Evolutionary conservation across 2,888 invertebrate genomes (phyloP), one percentile per base, ranked within the genome.

Genomic region (Cosmia pyralina): DNA sequence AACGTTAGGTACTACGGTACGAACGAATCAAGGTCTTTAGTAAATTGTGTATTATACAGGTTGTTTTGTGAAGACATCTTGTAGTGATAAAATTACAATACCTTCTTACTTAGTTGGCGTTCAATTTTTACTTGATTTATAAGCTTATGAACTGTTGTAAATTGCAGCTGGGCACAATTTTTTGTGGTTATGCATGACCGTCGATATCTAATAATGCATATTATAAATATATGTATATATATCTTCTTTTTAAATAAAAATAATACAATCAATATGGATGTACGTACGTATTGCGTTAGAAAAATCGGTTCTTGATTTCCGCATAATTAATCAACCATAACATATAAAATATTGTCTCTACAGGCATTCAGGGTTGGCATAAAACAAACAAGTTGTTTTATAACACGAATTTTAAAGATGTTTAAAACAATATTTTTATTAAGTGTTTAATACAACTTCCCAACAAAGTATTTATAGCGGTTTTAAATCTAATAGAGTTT

Each of bases 21-120:
- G 38, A 11, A 62, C 22, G 48, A 52, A 53, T 71, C 63, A 77
- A 71, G 52, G 58, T 10, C 46, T 71, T 48, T 22, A 48, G 19
- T 59, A 22, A 64, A 28, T 58, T n/a, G 4, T 38, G 6, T 38
- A 38, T 7, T 59, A 77, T 53, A 77, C 48, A 60, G 72, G 34
- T 71, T 44, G 1, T 34, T 55, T 75, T 44, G 13, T 22, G 1
- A 17, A 57, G 1, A 50, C 4, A 19, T 34, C 13, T 19, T 46
- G 10, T 60, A 46, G 13, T 7, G 48, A 62, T 28, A 28, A 62
- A 62, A 46, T 46, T 22, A 22, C 17, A 62, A 11, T 44, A 46
- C 17, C 22, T 22, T n/a, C 38, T 15, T n/a, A 41, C 8, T n/a
- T 38, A n/a, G 8, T 41, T 41, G 4, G 22, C 6, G 44, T 62